Percentiles rank a stretch among this genome's conserved stretches.
phyloP scores from a whole-genome alignment of 2,888 invertebrate genomes.

The Eilema sororculum region DNA sequence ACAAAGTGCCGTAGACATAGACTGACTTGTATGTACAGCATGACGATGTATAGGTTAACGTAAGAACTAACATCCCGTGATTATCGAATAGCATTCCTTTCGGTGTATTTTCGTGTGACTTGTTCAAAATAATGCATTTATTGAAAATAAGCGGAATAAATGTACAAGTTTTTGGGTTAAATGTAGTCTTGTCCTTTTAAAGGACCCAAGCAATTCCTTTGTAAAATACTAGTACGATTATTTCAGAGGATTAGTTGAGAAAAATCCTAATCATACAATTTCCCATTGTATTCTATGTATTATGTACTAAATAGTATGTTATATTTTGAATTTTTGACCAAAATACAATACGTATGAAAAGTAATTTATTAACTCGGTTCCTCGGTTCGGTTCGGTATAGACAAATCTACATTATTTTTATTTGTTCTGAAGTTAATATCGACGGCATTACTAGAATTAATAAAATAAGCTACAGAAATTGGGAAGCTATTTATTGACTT shows the following conservation, averaged over 20 bases:
- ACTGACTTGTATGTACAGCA: constrained; percentile 84
- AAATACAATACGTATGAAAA: too few relatives aligned
- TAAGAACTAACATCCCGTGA: constrained; percentile 64
- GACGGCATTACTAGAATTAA: too few relatives aligned
- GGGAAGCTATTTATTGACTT: neutral
- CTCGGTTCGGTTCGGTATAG: too few relatives aligned
- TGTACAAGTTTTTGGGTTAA: neutral
- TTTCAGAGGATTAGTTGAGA: neutral
- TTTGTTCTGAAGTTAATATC: neutral
- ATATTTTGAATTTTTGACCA: neutral
- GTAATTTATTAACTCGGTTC: too few relatives aligned
- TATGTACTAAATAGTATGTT: neutral
- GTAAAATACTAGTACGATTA: too few relatives aligned
- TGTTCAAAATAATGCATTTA: constrained; percentile 15
- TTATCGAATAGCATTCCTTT: constrained; percentile 43
- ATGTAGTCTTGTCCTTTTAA: neutral
- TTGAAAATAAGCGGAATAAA: constrained; percentile 8
- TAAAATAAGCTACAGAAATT: neutral
- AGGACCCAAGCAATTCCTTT: neutral
- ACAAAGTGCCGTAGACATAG: constrained; percentile 79
- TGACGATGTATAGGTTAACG: constrained; percentile 70
- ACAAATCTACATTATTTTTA: neutral
- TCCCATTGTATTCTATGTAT: too few relatives aligned
- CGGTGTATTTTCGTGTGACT: constrained; percentile 50
- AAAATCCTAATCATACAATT: too few relatives aligned